A percentile compares a stretch with the other conserved stretches of the same genome.
Evolutionary conservation across 2,113 vertebrate species (phyloP).

Genomic region (Daboia siamensis): DNA sequence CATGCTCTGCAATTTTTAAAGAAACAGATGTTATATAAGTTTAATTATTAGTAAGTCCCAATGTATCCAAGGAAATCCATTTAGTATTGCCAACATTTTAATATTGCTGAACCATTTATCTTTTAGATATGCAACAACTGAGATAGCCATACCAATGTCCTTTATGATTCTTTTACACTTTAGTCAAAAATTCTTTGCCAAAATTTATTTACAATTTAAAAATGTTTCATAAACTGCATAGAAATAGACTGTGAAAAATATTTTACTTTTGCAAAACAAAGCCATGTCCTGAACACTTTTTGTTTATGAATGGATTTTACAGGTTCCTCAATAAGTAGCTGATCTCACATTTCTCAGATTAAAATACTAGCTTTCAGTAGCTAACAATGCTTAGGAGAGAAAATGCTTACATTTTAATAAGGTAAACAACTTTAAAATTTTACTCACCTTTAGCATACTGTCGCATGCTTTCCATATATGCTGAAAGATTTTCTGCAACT

Average conservation of each 20-base stretch:
- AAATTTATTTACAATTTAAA: not conserved
- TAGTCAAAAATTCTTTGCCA: not conserved
- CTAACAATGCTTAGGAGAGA: not conserved
- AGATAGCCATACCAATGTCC: not conserved
- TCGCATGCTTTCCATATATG: constrained; percentile 99
- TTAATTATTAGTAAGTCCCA: not conserved
- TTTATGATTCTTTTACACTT: not conserved
- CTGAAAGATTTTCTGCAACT: constrained; percentile 97
- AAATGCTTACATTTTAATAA: not conserved
- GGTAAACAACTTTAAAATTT: not conserved
- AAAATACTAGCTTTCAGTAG: not conserved
- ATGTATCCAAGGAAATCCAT: not conserved
- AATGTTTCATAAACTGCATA: not conserved
- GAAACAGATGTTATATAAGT: constrained; percentile 17
- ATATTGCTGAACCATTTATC: not conserved
- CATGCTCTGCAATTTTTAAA: constrained; percentile 80
- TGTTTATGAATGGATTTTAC: not conserved
- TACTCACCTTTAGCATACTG: constrained; percentile 91
- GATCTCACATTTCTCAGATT: not conserved
- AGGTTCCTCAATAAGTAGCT: not conserved
- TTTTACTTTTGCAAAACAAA: not conserved
- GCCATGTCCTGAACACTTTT: not conserved
- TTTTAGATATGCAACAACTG: not conserved
- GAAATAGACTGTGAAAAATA: not conserved
- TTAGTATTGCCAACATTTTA: not conserved